Base-by-base conservation (phyloP, 2,888 invertebrate species). In the Octonoba sinensis region DNA sequence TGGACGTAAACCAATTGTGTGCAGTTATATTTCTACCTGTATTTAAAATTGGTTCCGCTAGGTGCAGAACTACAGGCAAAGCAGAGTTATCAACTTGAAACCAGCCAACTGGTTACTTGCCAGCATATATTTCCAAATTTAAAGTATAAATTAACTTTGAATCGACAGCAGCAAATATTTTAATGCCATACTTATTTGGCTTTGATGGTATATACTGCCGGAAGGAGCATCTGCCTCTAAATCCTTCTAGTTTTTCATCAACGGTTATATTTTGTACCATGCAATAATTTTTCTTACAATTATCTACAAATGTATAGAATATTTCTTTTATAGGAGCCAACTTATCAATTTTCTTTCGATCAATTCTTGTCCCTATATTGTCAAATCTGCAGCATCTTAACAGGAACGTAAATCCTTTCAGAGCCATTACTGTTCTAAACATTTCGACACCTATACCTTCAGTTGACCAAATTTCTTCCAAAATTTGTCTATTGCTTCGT, bases 221-320 rank as follows among this genome's bases (percentile, higher is more conserved):
- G 24, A 57, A 57, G 2, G 57, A 4, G 24, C 57, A 57, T 20
- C 57, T 20, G 22, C 22, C 3, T 3, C 57, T 8, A 57, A 57
- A 57, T 6, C 11, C 11, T 15, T 57, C 57, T 20, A 57, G n/a
- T 20, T 57, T 57, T 57, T 57, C 18, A 15, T 57, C 57, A 11
- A 57, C 6, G 4, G 57, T 20, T 20, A 57, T n/a, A 57, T 57
- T 22, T 20, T 47, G 15, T 15, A 72, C 44, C 27, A 85, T 83
- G 18, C 78, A 65, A 82, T 87, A 86, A 77, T 73, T 70, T 4
- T 51, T 22, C 46, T 59, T 67, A 69, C 86, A 86, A 64, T 86
- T 85, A 24, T 75, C 54, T 1, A 85, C 75, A 67, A 86, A 86
- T 16, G n/a, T 51, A 27, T 59, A 2, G 36, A 60, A 49, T 11